Evolutionary conservation across 1,140 invertebrate genomes (phyloP).

Genomic region (Oncopeltus fasciatus): DNA sequence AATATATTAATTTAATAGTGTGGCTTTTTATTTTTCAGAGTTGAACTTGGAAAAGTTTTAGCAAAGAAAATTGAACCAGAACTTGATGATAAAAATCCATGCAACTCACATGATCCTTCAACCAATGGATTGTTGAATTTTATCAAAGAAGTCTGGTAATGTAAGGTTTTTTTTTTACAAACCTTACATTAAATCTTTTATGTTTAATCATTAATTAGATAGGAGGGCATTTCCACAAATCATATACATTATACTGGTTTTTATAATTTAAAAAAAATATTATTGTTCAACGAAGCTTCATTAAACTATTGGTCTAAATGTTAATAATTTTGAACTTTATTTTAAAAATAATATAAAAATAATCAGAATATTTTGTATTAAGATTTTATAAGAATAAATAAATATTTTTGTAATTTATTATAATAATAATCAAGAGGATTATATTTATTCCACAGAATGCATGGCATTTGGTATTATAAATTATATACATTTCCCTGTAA

Average conservation of each 20-base stretch:
- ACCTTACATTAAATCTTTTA: background rate
- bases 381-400: no score
- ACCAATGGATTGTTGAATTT: slow-evolving; percentile 94
- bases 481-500: no score
- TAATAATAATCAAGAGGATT: no score
- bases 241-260: background rate
- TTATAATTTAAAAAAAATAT: background rate
- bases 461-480: no score
- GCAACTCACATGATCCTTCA: slow-evolving; percentile 69
- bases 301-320: no score
- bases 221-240: background rate
- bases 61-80: slow-evolving; percentile 96
- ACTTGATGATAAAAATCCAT: slow-evolving; percentile 46
- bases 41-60: slow-evolving; percentile 95
- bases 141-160: slow-evolving; percentile 43
- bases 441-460: no score
- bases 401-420: no score
- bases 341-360: no score
- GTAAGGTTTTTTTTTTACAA: background rate
- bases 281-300: no score
- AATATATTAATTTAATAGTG: no score
- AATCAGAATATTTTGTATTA: no score
- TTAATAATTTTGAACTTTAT: no score
- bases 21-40: slow-evolving; percentile 44
- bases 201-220: background rate